Evolutionary conservation across 1,140 invertebrate genomes (phyloP), one percentile per base, ranked within the genome.

Genomic region (Achatina immaculata): DNA sequence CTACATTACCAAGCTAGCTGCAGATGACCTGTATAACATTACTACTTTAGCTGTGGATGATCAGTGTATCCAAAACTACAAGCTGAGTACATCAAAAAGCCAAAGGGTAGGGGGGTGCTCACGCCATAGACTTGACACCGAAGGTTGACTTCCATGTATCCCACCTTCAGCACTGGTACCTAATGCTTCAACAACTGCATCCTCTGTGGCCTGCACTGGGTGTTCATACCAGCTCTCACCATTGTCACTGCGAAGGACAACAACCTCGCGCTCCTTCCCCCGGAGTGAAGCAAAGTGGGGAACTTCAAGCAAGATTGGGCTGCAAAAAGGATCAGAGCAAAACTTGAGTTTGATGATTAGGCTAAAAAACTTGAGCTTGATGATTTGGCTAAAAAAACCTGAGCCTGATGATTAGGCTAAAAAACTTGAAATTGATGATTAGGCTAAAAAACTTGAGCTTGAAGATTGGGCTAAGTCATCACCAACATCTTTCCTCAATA

Each of bases 221-320:
- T 99, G 98, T 89, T 99, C 99, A 80, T 97, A 86, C 99, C 99
- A 99, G 16, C 95, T 96, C 88, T 99, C 97, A 0, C 99, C 99
- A 89, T 99, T 99, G 89, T 99, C 98, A 43, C 97, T 98, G 74
- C 98, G 94, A 0, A 99, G 92, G 72, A 99, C 97, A 24, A 99
- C 96, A 40, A 99, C 99, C 93, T 99, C 99, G 45, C 99, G 93
- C 91, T 99, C 98, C 88, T 97, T 97, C n/a, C 96, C 97, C 43
- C 96, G 94, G 0, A 99, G 93, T 0, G 98, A 98, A 0, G 98
- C 99, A 92, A 99, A 99, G 92, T 99, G 98, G 1, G 99, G 99
- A 71, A 99, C 96, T 93, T 99, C 98, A 83, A 99, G 95, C 81
- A 99, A 95, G 19, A 99, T 97, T 1, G 98, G 98, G 48, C 96